These are phyloP conservation scores for Leucophora obtusa DNA, from an alignment of 2,888 invertebrate genomes.

Conservation along the genomic window DNA sequence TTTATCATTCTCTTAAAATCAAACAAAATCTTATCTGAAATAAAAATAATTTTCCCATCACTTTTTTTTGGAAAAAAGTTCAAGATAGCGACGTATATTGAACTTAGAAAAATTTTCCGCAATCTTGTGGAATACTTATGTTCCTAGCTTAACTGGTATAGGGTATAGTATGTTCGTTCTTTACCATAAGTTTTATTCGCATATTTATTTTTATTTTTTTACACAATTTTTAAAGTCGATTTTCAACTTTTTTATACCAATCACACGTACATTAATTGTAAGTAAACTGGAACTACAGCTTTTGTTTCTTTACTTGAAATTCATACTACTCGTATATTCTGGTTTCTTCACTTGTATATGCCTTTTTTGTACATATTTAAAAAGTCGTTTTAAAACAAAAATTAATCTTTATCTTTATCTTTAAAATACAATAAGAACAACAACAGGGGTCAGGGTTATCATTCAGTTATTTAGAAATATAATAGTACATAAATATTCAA, in stretches of 20 bases:
- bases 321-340: conserved; percentile 21
- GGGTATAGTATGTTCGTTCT: neutral
- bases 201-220: conserved; percentile 24
- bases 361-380: conserved; percentile 15
- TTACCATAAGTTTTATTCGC: neutral
- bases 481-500: neutral
- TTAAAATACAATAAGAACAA: conserved; percentile 29
- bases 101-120: too few species aligned
- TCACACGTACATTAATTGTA: conserved; percentile 6
- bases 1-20: too few species aligned
- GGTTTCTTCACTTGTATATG: conserved; percentile 34
- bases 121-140: too few species aligned
- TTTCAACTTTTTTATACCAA: conserved; percentile 47
- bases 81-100: too few species aligned
- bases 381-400: conserved; percentile 31
- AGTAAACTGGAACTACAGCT: conserved; percentile 60
- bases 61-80: too few species aligned
- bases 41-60: too few species aligned
- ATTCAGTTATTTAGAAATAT: neutral
- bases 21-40: too few species aligned
- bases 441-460: conserved; percentile 57
- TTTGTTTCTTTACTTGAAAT: conserved; percentile 29
- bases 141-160: neutral
- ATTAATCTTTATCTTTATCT: conserved; percentile 22
- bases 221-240: conserved; percentile 45